phyloP scores from a whole-genome alignment of 2,797 vertebrate species.

The Micrastur ruficollis region DNA sequence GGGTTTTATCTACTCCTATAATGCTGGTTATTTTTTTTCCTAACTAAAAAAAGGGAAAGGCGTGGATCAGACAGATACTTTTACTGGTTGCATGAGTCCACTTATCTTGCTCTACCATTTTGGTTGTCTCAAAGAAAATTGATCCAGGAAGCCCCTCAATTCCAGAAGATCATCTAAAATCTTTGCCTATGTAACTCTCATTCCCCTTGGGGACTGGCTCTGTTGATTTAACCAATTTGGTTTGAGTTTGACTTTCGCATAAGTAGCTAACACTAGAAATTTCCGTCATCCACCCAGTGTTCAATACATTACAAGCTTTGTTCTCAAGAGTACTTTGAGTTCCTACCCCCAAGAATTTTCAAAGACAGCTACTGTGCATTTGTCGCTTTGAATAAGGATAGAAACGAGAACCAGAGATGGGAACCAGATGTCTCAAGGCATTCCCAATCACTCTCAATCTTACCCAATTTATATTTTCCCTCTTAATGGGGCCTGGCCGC shows the following conservation, averaged over 20 bases:
- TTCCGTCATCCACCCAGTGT: not conserved
- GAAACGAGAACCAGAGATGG: slow-evolving; percentile 66
- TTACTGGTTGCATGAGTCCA: not conserved
- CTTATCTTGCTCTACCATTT: not conserved
- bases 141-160: slow-evolving; percentile 21
- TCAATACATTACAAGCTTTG: slow-evolving; percentile 26
- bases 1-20: not conserved
- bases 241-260: slow-evolving; percentile 45
- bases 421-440: slow-evolving; percentile 67
- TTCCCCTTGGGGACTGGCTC: not conserved
- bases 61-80: not conserved
- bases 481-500: not conserved
- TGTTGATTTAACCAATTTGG: slow-evolving; percentile 63
- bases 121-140: not conserved
- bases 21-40: not conserved
- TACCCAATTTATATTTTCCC: slow-evolving; percentile 44
- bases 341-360: slow-evolving; percentile 58
- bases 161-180: slow-evolving; percentile 43
- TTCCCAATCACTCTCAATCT: slow-evolving; percentile 36
- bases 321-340: slow-evolving; percentile 36
- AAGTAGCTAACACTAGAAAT: slow-evolving; percentile 54
- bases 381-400: slow-evolving; percentile 65
- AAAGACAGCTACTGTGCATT: slow-evolving; percentile 62
- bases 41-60: not conserved
- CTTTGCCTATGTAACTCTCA: not conserved